Conservation (phyloP, 2,113 vertebrate genomes). For the Campylomormyrus tamandua region DNA sequence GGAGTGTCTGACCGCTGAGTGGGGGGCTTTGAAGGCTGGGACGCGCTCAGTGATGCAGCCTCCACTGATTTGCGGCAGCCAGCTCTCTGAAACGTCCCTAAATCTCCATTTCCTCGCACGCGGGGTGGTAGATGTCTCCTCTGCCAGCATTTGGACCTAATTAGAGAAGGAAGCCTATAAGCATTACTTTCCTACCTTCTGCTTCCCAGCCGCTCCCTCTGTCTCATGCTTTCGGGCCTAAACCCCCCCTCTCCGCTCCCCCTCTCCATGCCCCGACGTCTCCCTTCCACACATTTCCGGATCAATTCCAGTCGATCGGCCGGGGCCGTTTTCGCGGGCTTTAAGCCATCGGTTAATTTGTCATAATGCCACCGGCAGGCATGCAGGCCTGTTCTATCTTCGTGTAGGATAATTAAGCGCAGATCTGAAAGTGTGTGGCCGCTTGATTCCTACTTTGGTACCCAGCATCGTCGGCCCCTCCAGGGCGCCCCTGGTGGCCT, state of each 20-base stretch:
- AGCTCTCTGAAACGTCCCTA: constrained; percentile 21
- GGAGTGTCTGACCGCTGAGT: constrained; percentile 17
- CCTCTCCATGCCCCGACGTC: not conserved
- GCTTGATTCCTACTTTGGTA: not conserved
- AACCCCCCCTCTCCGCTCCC: not conserved
- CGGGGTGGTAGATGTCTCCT: constrained; percentile 24
- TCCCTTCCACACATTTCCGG: constrained; percentile 1
- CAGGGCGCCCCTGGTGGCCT: not conserved
- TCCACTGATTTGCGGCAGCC: constrained; percentile 29
- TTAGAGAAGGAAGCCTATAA: constrained; percentile 25
- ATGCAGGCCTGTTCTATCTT: not conserved
- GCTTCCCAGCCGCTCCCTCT: not conserved
- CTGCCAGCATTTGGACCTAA: constrained; percentile 34
- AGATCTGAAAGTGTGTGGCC: not conserved
- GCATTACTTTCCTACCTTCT: constrained; percentile 22
- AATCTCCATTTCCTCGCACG: constrained; percentile 27
- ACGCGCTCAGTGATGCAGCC: constrained; percentile 18
- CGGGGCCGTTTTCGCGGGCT: not conserved
- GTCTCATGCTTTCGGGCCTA: not conserved
- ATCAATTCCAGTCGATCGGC: constrained; percentile 21
- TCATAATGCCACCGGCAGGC: not conserved
- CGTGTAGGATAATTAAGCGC: constrained; percentile 15
- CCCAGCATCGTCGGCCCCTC: not conserved
- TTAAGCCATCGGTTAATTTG: constrained; percentile 11
- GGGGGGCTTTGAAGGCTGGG: constrained; percentile 25